These are phyloP conservation scores for Pachyramphus minor DNA, from an alignment of 2,113 vertebrate genomes.

Conservation along the genomic window DNA sequence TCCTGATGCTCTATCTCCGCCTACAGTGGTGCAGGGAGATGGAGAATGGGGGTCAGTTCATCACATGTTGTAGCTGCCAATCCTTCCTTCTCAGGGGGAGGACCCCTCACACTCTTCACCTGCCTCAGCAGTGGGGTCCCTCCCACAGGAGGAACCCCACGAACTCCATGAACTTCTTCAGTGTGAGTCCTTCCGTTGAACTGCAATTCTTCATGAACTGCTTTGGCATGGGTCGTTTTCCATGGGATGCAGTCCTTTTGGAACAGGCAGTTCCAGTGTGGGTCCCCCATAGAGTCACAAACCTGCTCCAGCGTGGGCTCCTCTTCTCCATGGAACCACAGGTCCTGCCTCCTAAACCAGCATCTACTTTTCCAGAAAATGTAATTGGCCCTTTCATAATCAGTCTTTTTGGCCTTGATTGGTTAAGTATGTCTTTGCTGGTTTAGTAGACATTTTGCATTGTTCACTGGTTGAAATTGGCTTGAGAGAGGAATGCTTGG, in stretches of 20 bases:
- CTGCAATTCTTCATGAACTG: not conserved
- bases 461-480: not conserved
- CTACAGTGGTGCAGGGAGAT: not conserved
- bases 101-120: not conserved
- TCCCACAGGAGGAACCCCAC: not conserved
- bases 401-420: not conserved
- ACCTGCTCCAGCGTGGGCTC: not conserved
- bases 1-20: not conserved
- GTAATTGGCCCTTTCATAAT: not conserved
- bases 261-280: not conserved
- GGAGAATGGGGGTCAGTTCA: not conserved
- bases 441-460: not conserved
- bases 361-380: not conserved
- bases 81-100: not conserved
- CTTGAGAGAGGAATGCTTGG: not conserved
- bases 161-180: not conserved
- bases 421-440: not conserved
- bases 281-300: not conserved
- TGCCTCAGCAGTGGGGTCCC: not conserved
- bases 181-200: not conserved
- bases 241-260: not conserved
- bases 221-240: not conserved
- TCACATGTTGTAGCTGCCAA: not conserved
- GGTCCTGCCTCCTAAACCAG: not conserved
- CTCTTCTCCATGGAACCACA: not conserved